Base-by-base conservation (phyloP, 2,888 invertebrate genomes). In the Hydriomena furcata region DNA sequence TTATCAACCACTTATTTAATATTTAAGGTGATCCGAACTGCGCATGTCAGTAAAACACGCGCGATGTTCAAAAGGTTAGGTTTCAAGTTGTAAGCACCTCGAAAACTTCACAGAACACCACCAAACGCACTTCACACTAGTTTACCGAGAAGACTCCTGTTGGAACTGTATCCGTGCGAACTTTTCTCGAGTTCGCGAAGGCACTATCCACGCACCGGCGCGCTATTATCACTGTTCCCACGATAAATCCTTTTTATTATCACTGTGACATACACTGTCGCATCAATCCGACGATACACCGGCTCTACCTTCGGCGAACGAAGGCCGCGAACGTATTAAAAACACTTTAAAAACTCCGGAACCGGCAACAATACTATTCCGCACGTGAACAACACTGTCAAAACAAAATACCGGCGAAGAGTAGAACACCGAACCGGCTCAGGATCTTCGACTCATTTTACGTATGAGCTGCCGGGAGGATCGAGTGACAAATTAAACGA, bases 361-460 rank as follows among this genome's bases (percentile, higher is more conserved):
- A 85, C 89, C 88, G 89, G 88, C 80, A 82, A 82, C 76, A 84
- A 84, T 84, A 79, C 76, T 77, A 82, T 75, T 78, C 77, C 77
- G 70, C 86, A 85, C 87, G 86, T 88, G 86, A 86, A 84, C 76
- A 82, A 84, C 84, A 84, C 85, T 82, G 90, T 86, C 90, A 87
- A 88, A 84, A 82, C 73, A 82, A 83, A 76, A 79, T 66, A 67
- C 73, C 66, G 63, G 73, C 69, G 61, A 73, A 75, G 73, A 77
- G 75, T 68, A 63, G 55, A 69, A 76, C 78, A 79, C 76, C 66
- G 49, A 74, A 79, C 73, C 79, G 77, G 81, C 79, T 82, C 71
- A 75, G 72, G 64, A 62, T 68, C 68, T 62, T 63, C 64, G 70
- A 63, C 73, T 79, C 79, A 81, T 84, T 73, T 75, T 78, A 75